Evolutionary conservation across 2,888 invertebrate species (phyloP).

Genomic region (Thalpophila matura): DNA sequence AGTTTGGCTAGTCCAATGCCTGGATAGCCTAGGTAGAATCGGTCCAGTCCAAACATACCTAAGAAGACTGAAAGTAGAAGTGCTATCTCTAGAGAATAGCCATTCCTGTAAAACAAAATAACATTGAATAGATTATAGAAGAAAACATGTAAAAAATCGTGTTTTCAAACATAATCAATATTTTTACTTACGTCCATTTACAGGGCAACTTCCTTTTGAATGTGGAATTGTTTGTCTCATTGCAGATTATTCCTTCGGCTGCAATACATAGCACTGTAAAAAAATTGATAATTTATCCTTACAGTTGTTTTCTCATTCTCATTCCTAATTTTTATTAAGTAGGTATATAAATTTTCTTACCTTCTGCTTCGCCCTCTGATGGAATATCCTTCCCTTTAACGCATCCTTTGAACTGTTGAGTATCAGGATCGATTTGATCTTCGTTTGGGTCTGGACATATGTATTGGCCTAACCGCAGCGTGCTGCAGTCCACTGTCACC

Average conservation of each 20-base stretch:
- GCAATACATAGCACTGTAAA: constrained; percentile 95
- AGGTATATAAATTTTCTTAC: constrained; percentile 82
- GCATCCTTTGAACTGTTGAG: constrained; percentile 96
- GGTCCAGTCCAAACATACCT: constrained; percentile 99
- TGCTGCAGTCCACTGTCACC: constrained; percentile 92
- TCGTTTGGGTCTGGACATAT: constrained; percentile 95
- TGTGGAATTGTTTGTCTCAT: constrained; percentile 94
- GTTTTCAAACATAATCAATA: too few species aligned
- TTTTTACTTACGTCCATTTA: constrained; percentile 97
- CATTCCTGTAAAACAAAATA: constrained; percentile 93
- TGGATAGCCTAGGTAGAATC: constrained; percentile 99
- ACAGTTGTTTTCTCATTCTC: too few species aligned
- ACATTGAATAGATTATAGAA: background rate
- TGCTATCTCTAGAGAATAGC: constrained; percentile 97
- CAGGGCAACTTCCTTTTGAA: constrained; percentile 96
- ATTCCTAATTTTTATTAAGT: background rate
- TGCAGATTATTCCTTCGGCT: constrained; percentile 95
- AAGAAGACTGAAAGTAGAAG: constrained; percentile 98
- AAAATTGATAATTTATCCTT: too few species aligned
- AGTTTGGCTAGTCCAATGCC: constrained; percentile 98
- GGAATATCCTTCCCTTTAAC: constrained; percentile 86
- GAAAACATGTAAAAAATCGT: too few species aligned
- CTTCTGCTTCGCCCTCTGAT: constrained; percentile 94
- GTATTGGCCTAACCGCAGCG: constrained; percentile 94
- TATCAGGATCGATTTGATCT: constrained; percentile 95